These are phyloP conservation scores for Coturnix japonica DNA, from an alignment of 2,113 vertebrate genomes.

Conservation along the genomic window DNA sequence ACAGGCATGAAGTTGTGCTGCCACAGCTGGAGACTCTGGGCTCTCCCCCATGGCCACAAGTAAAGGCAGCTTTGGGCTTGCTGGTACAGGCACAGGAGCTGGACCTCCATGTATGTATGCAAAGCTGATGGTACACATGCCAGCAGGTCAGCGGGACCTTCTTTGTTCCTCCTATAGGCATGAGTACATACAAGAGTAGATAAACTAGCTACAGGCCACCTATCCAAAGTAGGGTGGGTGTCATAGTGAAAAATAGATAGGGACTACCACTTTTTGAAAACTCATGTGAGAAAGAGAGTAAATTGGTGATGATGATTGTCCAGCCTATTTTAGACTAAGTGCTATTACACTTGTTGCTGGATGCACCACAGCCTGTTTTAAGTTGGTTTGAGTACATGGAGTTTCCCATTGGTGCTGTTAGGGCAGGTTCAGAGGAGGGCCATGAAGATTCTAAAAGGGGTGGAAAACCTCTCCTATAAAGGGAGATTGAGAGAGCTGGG, in stretches of 20 bases:
- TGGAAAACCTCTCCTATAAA: too few species aligned
- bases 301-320: neutral
- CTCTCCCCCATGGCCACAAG: neutral
- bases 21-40: neutral
- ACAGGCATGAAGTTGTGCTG: neutral
- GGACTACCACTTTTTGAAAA: neutral
- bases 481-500: neutral
- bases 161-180: neutral
- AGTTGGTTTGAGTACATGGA: neutral
- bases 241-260: neutral
- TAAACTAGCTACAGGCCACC: neutral
- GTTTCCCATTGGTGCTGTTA: neutral
- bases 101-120: neutral
- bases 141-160: neutral
- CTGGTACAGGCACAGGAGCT: accelerated
- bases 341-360: accelerated
- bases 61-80: neutral
- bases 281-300: neutral
- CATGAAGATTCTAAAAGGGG: neutral
- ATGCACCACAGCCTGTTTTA: neutral
- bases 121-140: accelerated
- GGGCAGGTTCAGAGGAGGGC: neutral
- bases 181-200: accelerated
- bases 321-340: neutral
- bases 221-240: neutral